phyloP scores from a whole-genome alignment of 2,888 invertebrate species.

The Cordylochernes scorpioides region DNA sequence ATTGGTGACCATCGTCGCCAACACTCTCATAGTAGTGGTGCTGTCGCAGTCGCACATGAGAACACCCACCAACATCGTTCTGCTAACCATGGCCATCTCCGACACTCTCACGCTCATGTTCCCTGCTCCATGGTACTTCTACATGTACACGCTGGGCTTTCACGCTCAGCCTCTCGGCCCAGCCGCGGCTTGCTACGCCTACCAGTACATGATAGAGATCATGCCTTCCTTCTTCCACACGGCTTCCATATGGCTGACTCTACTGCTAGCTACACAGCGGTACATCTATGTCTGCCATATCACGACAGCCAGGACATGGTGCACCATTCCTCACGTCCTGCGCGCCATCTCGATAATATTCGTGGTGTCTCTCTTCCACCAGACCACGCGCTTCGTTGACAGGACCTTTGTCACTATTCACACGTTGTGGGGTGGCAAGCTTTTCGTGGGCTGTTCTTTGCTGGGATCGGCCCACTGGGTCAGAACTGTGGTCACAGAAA shows the following conservation, averaged over 20 bases:
- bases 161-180: constrained; percentile 53
- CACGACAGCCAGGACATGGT: constrained; percentile 49
- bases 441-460: constrained; percentile 1
- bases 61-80: constrained; percentile 66
- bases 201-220: constrained; percentile 28
- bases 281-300: constrained; percentile 89
- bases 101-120: constrained; percentile 76
- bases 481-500: constrained; percentile 32
- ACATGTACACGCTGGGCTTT: constrained; percentile 69
- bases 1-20: constrained; percentile 61
- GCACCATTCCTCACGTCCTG: constrained; percentile 38
- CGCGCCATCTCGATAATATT: constrained; percentile 52
- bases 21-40: constrained; percentile 67
- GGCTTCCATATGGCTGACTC: constrained; percentile 72
- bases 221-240: constrained; percentile 71
- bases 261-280: constrained; percentile 65
- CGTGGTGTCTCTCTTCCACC: constrained; percentile 47
- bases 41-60: constrained; percentile 67
- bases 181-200: constrained; percentile 45
- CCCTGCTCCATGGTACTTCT: constrained; percentile 67
- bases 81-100: constrained; percentile 82
- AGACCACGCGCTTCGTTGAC: constrained; percentile 56
- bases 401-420: constrained; percentile 30
- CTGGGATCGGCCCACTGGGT: constrained; percentile 39
- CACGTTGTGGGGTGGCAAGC: constrained; percentile 13